These are phyloP conservation scores for Colistium nudipinnis DNA, from an alignment of 2,113 vertebrate species.

Conservation along the genomic window DNA sequence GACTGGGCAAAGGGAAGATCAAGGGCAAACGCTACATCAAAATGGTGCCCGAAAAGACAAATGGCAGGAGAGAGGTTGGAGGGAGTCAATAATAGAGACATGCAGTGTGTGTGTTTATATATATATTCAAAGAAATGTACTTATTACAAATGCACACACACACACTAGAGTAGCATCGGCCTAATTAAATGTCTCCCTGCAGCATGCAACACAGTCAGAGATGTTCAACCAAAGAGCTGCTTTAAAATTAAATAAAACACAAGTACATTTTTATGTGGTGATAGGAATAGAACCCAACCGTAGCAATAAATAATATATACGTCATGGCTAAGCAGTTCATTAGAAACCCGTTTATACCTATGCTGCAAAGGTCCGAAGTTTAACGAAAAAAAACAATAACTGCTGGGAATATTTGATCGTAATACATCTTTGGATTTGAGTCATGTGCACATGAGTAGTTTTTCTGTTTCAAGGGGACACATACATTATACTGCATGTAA, in stretches of 20 bases:
- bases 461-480: neutral
- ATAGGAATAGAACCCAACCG: neutral
- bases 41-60: neutral
- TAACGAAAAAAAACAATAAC: no score
- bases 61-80: neutral
- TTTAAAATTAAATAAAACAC: neutral
- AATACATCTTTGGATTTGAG: neutral
- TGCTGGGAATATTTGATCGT: no score
- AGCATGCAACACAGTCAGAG: neutral
- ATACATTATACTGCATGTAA: neutral
- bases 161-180: neutral
- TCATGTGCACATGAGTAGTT: neutral
- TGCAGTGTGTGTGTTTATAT: neutral
- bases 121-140: conserved; percentile 5
- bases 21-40: neutral
- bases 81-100: neutral
- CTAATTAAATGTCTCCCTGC: neutral
- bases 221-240: neutral
- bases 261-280: neutral
- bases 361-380: neutral
- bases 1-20: neutral
- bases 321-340: neutral
- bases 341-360: neutral
- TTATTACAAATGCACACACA: neutral
- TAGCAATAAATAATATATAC: neutral